phyloP scores from a whole-genome alignment of 2,797 vertebrate species.

The Erpetoichthys calabaricus region DNA sequence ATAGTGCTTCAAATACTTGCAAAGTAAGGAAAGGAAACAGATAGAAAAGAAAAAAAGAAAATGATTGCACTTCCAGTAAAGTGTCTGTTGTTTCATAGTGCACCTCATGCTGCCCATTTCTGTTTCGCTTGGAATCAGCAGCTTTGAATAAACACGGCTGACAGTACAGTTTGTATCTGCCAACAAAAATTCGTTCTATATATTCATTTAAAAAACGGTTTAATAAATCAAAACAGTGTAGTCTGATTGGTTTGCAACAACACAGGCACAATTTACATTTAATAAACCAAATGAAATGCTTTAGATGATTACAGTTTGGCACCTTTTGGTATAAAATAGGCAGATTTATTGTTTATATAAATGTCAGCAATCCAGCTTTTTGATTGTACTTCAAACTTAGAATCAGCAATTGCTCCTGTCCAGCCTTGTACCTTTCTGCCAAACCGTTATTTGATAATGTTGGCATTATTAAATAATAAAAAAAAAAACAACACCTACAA shows the following conservation, averaged over 20 bases:
- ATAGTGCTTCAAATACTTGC: conserved; percentile 52
- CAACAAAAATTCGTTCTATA: conserved; percentile 7
- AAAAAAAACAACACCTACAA: too few species aligned
- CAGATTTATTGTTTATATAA: conserved; percentile 41
- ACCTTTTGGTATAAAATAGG: conserved; percentile 53
- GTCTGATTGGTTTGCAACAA: conserved; percentile 24
- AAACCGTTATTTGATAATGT: not conserved
- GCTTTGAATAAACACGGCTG: conserved; percentile 54
- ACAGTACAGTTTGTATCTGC: conserved; percentile 58
- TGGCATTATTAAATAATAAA: too few species aligned
- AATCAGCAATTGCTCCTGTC: conserved; percentile 29
- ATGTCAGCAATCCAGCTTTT: conserved; percentile 28
- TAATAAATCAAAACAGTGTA: conserved; percentile 30
- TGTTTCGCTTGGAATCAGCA: conserved; percentile 55
- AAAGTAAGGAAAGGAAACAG: conserved; percentile 43
- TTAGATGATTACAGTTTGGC: conserved; percentile 72
- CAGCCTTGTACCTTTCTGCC: not conserved
- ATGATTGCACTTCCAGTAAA: conserved; percentile 63
- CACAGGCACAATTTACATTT: conserved; percentile 51
- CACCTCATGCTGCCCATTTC: conserved; percentile 50
- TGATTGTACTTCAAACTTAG: conserved; percentile 17
- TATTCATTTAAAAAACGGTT: too few species aligned
- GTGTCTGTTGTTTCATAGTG: conserved; percentile 51
- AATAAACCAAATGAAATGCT: conserved; percentile 48
- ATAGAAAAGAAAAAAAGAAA: conserved; percentile 23